Conservation (phyloP, 2,797 vertebrate species). For the Sarcoramphus papa region DNA sequence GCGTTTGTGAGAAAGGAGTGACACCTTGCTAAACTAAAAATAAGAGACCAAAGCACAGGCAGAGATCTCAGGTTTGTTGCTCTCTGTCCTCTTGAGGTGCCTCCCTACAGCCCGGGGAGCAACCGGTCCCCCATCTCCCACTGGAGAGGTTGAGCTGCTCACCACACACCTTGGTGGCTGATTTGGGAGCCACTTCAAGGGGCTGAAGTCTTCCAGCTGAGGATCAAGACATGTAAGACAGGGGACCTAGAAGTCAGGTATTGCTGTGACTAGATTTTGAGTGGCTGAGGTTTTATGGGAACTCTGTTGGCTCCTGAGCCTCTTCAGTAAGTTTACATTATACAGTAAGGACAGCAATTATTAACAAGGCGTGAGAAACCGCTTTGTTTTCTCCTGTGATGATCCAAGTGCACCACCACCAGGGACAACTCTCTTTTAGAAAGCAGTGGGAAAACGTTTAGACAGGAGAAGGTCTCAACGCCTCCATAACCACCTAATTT, state of each 20-base stretch:
- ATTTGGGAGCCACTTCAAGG: background rate
- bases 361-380: background rate
- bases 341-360: background rate
- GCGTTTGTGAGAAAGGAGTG: background rate
- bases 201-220: background rate
- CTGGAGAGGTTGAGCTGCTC: background rate
- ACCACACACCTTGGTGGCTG: background rate
- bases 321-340: background rate
- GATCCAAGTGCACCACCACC: background rate
- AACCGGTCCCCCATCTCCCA: rapidly evolving
- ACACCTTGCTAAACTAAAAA: background rate
- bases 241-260: background rate
- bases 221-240: background rate
- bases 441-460: background rate
- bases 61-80: background rate
- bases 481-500: background rate
- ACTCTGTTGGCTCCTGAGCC: background rate
- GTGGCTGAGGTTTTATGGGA: background rate
- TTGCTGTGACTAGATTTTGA: background rate
- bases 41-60: background rate
- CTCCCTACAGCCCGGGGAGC: rapidly evolving
- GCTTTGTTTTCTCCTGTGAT: background rate
- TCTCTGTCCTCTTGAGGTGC: background rate
- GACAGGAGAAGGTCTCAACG: background rate
- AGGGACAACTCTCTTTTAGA: background rate